Conservation (phyloP, 2,888 invertebrate genomes). For the Tryphoninae sp. region DNA sequence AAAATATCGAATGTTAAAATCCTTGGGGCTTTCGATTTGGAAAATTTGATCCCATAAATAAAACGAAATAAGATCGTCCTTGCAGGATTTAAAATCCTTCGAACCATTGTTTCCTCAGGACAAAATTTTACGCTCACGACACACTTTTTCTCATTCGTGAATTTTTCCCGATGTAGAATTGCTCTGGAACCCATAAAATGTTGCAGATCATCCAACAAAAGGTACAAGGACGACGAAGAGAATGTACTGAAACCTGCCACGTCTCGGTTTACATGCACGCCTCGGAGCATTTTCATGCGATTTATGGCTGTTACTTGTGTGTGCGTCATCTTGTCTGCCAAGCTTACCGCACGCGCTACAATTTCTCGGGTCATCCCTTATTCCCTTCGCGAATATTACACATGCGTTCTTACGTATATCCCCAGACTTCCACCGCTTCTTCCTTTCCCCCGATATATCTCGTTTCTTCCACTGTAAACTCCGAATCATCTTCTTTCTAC, state of each 20-base stretch:
- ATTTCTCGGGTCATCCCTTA: constrained; percentile 51
- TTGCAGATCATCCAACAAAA: neutral
- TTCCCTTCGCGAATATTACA: constrained; percentile 47
- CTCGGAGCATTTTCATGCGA: constrained; percentile 35
- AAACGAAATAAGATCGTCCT: neutral
- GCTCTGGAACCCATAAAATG: neutral
- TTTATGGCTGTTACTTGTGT: constrained; percentile 50
- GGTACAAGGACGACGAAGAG: neutral
- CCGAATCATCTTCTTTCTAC: constrained; percentile 15
- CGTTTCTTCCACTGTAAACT: constrained; percentile 28
- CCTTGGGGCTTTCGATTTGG: no score
- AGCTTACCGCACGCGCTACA: constrained; percentile 32
- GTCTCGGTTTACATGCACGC: constrained; percentile 26
- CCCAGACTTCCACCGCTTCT: neutral
- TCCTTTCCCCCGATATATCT: neutral
- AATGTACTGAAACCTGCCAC: constrained; percentile 2
- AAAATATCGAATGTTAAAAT: no score
- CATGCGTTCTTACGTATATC: neutral
- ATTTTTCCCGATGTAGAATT: neutral
- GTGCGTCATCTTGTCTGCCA: neutral
- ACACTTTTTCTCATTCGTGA: neutral
- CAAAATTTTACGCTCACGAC: neutral
- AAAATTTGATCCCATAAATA: no score
- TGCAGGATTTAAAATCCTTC: constrained; percentile 1
- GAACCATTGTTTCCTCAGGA: neutral